Conservation (phyloP, 2,888 invertebrate genomes). For the Nomada ruficornis region DNA sequence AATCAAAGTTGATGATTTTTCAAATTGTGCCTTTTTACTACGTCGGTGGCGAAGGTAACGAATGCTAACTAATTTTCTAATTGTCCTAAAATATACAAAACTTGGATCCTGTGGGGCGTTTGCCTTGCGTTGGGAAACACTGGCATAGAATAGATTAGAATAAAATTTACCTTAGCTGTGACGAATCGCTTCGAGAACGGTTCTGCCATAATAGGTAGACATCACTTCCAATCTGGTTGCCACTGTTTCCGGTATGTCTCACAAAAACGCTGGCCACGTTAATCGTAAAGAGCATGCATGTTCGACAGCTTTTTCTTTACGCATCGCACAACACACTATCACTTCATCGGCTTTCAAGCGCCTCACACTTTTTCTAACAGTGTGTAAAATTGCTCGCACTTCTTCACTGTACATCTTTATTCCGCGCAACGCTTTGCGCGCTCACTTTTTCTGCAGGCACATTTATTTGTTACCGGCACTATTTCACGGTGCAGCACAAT, state of each 20-base stretch:
- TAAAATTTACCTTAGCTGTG: conserved; percentile 78
- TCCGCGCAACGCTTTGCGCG: not conserved
- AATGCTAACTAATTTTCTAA: no score
- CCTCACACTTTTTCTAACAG: conserved; percentile 19
- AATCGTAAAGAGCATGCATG: conserved; percentile 43
- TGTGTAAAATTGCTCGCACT: conserved; percentile 13
- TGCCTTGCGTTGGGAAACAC: no score
- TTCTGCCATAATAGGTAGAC: conserved; percentile 83
- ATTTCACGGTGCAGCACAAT: not conserved
- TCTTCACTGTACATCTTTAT: conserved; percentile 20
- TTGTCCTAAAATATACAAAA: no score
- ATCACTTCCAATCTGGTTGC: conserved; percentile 74
- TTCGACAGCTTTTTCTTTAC: conserved; percentile 41
- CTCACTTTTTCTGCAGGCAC: not conserved
- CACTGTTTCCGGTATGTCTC: conserved; percentile 63
- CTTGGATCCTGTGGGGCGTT: no score
- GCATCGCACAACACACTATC: conserved; percentile 42
- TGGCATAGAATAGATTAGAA: not conserved
- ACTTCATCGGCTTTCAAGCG: conserved; percentile 41
- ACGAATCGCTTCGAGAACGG: conserved; percentile 80
- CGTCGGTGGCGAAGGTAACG: no score
- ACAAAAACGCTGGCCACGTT: conserved; percentile 52
- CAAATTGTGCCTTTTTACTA: no score
- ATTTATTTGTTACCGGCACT: not conserved
- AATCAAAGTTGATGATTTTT: no score